These are phyloP conservation scores for Latrodectus hesperus DNA, from an alignment of 2,888 invertebrate genomes.

Conservation along the genomic window DNA sequence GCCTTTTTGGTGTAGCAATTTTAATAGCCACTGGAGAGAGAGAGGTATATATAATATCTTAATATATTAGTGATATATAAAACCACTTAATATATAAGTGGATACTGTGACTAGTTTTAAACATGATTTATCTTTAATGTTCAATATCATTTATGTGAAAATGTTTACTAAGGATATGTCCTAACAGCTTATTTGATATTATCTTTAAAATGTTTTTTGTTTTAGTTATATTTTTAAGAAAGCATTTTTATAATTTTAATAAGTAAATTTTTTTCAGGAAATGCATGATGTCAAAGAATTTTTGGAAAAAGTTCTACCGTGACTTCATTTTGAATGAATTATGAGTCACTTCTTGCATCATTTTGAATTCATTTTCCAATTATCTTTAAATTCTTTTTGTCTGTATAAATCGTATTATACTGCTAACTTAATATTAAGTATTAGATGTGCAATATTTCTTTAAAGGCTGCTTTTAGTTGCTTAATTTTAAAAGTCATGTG, in stretches of 20 bases:
- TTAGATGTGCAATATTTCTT: no score
- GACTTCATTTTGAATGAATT: conserved; percentile 23
- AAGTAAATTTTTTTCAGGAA: conserved; percentile 76
- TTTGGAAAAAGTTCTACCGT: conserved; percentile 72
- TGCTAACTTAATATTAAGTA: no score
- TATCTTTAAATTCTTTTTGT: not conserved
- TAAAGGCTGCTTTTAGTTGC: no score
- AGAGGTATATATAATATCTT: not conserved
- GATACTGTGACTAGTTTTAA: not conserved
- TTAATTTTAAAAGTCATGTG: no score
- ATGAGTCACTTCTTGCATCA: not conserved
- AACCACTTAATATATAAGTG: no score
- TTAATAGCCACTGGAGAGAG: not conserved
- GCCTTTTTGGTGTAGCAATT: not conserved
- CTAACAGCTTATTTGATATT: not conserved
- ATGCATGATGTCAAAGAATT: conserved; percentile 77
- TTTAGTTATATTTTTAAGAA: not conserved
- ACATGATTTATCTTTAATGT: not conserved
- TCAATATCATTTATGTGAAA: not conserved
- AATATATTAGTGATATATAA: not conserved
- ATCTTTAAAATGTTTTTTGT: not conserved
- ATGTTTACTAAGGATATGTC: not conserved
- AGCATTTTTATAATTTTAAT: not conserved
- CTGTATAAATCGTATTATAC: not conserved
- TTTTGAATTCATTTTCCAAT: not conserved